Evolutionary conservation across 2,113 vertebrate species (phyloP).

Genomic region (Pardalotus punctatus): DNA sequence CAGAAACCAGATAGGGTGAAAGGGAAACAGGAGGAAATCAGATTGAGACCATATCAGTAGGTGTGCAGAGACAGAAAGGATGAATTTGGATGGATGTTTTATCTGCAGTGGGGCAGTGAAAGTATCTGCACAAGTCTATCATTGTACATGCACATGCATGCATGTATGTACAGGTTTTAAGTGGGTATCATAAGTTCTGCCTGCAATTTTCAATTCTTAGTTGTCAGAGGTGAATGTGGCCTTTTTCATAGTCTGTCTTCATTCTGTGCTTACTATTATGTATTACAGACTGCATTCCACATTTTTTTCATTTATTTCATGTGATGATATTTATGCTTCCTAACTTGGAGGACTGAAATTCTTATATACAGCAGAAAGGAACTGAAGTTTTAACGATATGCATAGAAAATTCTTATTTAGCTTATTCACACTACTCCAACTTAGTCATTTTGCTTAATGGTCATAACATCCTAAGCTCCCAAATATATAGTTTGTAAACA

Average conservation of each 20-base stretch:
- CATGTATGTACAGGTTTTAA: background rate
- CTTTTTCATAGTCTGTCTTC: background rate
- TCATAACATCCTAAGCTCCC: background rate
- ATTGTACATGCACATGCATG: fast-evolving
- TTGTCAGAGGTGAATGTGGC: background rate
- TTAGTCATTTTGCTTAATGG: background rate
- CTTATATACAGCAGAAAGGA: background rate
- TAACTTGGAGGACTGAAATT: background rate
- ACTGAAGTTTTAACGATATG: background rate
- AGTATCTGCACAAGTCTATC: fast-evolving
- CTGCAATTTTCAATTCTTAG: background rate
- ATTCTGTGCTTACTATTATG: background rate
- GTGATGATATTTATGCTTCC: background rate
- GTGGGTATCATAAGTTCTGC: background rate
- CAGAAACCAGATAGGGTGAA: background rate
- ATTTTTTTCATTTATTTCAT: background rate
- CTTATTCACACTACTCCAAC: background rate
- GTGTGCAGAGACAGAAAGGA: background rate
- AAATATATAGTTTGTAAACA: slow-evolving; percentile 16
- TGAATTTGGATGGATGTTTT: background rate
- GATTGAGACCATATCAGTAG: background rate
- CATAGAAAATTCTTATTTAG: background rate
- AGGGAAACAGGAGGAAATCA: fast-evolving
- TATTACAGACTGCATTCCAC: background rate
- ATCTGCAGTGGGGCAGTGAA: background rate